Evolutionary conservation across 92 coral and sea anemone genomes (phyloP), one percentile per base, ranked within the genome.

Genomic region (Zoanthus solanderi): DNA sequence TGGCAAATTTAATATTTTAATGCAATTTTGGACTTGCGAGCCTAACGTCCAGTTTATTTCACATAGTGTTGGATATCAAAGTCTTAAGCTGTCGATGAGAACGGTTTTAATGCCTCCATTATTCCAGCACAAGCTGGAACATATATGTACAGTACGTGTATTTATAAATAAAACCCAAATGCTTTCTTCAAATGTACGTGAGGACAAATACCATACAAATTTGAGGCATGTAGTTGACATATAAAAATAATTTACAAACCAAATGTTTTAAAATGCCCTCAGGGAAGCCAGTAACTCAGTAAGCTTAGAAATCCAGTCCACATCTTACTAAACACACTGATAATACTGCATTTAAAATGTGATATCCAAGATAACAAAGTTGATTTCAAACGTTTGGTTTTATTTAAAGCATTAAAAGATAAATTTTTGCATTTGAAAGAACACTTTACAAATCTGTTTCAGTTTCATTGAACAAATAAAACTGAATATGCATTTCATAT

Each of bases 191-290:
- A 23, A 81, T 7, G 2, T 16, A 63, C 10, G 14, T 77, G 82
- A 77, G 29, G 31, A 47, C 67, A 77, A 77, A 77, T 57, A 77
- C 75, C 46, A 66, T 66, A 66, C 85, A 81, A 75, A 81, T 81
- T 81, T 46, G 23, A 79, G 13, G 17, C 31, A 53, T 42, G 45
- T 12, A 80, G 23, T 45, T 29, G 60, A 29, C 61, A 52, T 54
- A 13, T 0, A 5, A 45, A 8, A 54, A 77, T 77, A 28, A 77
- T 54, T 13, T 53, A 54, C 12, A 60, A 60, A 44, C 60, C 85
- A 81, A 46, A 81, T 81, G 75, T 44, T 30, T 30, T 10, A 37
- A 37, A 9, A 12, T 14, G 12, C 61, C 60, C 85, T 45, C 44
- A 47, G 74, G 75, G 75, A 44, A 52, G 4, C 1, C 37, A 67